Percentiles rank a stretch among this genome's conserved stretches.
These are phyloP conservation scores for Spinus olivaceus DNA, from an alignment of 2,797 vertebrate genomes.

Conservation along the genomic window DNA sequence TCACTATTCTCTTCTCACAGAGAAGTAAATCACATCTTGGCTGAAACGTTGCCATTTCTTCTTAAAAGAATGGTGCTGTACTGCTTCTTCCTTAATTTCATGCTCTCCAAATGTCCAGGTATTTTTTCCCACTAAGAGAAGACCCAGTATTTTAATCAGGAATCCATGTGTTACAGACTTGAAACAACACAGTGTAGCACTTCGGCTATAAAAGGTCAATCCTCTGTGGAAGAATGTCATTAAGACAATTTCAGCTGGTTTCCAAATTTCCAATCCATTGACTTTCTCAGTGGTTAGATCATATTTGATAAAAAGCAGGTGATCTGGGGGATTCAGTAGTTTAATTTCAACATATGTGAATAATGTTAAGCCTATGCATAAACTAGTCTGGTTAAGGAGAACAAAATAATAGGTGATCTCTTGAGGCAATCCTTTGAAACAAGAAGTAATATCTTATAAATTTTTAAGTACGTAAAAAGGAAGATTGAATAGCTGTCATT, in stretches of 20 bases:
- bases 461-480: neutral
- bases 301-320: neutral
- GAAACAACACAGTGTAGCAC: neutral
- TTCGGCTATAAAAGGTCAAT: neutral
- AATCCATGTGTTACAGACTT: neutral
- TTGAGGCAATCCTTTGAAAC: conserved; percentile 7
- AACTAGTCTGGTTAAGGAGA: conserved; percentile 12
- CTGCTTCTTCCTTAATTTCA: neutral
- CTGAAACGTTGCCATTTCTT: neutral
- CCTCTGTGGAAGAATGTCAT: neutral
- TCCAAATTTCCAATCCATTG: neutral
- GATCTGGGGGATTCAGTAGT: neutral
- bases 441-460: neutral
- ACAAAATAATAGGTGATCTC: conserved; percentile 13
- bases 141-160: neutral
- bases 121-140: neutral
- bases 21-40: neutral
- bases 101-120: neutral
- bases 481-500: conserved; percentile 9
- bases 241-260: neutral
- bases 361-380: neutral
- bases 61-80: neutral
- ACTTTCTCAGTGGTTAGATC: neutral
- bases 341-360: neutral
- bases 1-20: neutral